Evolutionary conservation across 2,888 invertebrate species (phyloP).

Genomic region (Mallateleia sp.): DNA sequence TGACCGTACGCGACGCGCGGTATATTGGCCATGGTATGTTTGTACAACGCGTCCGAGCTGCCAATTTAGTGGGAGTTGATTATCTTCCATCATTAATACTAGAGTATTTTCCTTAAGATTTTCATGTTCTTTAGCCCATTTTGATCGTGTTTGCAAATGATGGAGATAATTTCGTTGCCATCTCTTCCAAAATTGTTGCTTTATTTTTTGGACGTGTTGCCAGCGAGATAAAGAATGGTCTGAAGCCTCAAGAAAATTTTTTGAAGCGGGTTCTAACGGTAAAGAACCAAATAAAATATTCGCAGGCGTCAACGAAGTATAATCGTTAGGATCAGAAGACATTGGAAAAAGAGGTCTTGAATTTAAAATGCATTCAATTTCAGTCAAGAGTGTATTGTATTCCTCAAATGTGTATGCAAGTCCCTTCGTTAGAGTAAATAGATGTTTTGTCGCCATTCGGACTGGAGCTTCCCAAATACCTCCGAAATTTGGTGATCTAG

Average conservation of each 20-base stretch:
- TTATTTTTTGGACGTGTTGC: constrained; percentile 21
- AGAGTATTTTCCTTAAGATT: neutral
- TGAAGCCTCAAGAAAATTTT: neutral
- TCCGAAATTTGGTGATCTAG: constrained; percentile 39
- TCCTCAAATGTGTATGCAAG: constrained; percentile 75
- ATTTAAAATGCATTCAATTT: constrained; percentile 78
- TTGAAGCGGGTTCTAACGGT: constrained; percentile 1
- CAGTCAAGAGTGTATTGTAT: constrained; percentile 71
- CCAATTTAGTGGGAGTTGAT: too few species aligned
- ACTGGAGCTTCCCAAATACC: constrained; percentile 32
- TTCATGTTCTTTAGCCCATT: constrained; percentile 4
- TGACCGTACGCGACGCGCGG: too few species aligned
- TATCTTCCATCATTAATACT: constrained; percentile 9
- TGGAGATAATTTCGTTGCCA: constrained; percentile 24
- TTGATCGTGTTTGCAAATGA: constrained; percentile 15
- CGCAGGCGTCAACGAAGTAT: constrained; percentile 82
- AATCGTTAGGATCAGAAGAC: constrained; percentile 70
- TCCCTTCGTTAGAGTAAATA: constrained; percentile 15
- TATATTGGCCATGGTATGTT: too few species aligned
- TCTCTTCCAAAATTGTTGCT: constrained; percentile 27
- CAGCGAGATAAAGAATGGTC: neutral
- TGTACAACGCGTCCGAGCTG: too few species aligned
- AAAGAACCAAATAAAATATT: constrained; percentile 78
- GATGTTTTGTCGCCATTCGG: constrained; percentile 6
- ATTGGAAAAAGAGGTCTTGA: constrained; percentile 71